A percentile compares a stretch with the other conserved stretches of the same genome.
Conservation (phyloP, 2,797 vertebrate species). For the Carduelis carduelis region DNA sequence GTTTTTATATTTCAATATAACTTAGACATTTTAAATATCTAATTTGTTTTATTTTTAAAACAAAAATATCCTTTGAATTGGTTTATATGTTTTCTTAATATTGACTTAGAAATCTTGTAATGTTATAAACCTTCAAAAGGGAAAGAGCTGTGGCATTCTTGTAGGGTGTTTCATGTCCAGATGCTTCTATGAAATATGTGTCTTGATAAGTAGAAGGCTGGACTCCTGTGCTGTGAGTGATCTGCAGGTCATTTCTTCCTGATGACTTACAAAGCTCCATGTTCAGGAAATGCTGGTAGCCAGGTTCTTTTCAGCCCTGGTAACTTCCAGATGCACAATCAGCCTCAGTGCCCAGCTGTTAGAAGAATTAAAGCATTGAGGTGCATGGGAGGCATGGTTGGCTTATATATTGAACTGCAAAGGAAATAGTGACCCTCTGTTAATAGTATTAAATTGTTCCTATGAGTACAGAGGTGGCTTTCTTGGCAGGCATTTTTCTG, state of each 20-base stretch:
- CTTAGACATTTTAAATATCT: background rate
- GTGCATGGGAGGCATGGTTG: background rate
- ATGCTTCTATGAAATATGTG: background rate
- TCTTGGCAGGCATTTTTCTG: background rate
- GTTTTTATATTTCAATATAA: background rate
- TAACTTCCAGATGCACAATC: background rate
- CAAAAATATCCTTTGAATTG: background rate
- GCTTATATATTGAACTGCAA: background rate
- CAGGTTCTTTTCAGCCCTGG: background rate
- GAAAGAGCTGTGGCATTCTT: background rate
- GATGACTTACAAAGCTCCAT: accelerated
- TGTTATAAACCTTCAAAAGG: background rate
- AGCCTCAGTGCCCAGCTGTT: background rate
- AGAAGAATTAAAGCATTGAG: background rate
- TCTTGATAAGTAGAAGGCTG: background rate
- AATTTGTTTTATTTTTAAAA: background rate
- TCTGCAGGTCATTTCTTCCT: background rate
- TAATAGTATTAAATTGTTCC: background rate
- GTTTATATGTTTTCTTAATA: background rate
- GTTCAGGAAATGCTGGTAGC: background rate
- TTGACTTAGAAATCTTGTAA: background rate
- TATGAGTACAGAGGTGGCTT: background rate
- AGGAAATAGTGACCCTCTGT: background rate
- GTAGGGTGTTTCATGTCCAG: background rate
- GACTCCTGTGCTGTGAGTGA: background rate